These are phyloP conservation scores for Amblyjoppa proteus DNA, from an alignment of 2,888 invertebrate species.

Conservation along the genomic window DNA sequence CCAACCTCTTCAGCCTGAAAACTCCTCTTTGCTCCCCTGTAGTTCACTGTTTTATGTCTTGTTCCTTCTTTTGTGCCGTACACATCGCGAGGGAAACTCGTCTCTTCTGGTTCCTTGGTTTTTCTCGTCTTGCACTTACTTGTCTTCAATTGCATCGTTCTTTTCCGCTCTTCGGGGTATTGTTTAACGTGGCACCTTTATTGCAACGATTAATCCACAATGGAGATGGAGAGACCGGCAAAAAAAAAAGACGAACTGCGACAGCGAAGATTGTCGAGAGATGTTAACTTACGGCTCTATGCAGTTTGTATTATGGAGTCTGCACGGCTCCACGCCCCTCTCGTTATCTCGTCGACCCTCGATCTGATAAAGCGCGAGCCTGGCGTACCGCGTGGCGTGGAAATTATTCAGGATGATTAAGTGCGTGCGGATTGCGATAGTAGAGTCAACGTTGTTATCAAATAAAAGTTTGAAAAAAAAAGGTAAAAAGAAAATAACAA, in stretches of 20 bases:
- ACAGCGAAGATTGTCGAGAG: conserved; percentile 28
- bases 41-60: conserved; percentile 35
- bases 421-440: conserved; percentile 55
- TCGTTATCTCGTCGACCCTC: conserved; percentile 40
- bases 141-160: not conserved
- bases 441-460: conserved; percentile 22
- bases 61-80: conserved; percentile 23
- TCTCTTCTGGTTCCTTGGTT: conserved; percentile 26
- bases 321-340: conserved; percentile 36
- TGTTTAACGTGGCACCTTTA: conserved; percentile 54
- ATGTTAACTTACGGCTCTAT: conserved; percentile 33
- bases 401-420: conserved; percentile 44
- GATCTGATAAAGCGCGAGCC: conserved; percentile 32
- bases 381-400: conserved; percentile 14
- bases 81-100: conserved; percentile 40
- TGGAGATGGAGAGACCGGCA: conserved; percentile 7
- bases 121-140: conserved; percentile 22
- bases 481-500: conserved; percentile 3
- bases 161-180: conserved; percentile 15
- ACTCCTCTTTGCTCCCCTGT: conserved; percentile 32
- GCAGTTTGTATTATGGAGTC: conserved; percentile 35
- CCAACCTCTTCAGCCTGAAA: conserved; percentile 52
- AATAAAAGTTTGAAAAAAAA: conserved; percentile 30
- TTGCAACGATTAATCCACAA: conserved; percentile 49
- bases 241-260: not conserved